These are phyloP conservation scores for Nixonia krombeini DNA, from an alignment of 1,140 invertebrate genomes.

Conservation along the genomic window DNA sequence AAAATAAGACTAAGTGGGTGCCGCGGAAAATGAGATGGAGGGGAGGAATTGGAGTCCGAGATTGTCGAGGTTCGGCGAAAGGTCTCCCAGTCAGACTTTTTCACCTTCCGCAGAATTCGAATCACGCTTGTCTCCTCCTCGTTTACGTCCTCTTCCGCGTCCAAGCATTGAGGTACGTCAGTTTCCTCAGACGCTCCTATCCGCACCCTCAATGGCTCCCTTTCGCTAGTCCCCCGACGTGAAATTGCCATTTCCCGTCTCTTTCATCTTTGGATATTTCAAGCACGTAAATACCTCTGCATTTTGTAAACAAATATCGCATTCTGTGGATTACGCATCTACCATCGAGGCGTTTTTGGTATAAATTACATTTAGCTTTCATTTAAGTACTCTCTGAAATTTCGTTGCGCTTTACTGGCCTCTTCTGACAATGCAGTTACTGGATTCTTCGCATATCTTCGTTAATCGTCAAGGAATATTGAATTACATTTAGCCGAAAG, in stretches of 20 bases:
- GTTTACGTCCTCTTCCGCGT: constrained; percentile 35
- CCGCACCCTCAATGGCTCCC: constrained; percentile 8
- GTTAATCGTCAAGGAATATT: no score
- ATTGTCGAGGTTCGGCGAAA: constrained; percentile 8
- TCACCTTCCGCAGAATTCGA: constrained; percentile 48
- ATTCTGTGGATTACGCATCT: constrained; percentile 34
- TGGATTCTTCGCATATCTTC: no score
- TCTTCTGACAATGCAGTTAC: background rate
- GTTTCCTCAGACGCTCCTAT: constrained; percentile 35
- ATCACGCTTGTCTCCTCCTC: constrained; percentile 56
- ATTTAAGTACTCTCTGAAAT: constrained; percentile 8
- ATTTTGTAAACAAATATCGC: constrained; percentile 26
- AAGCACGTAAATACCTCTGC: constrained; percentile 23
- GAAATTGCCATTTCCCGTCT: constrained; percentile 56
- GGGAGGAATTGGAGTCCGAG: background rate
- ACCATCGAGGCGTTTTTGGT: constrained; percentile 16
- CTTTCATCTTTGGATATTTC: constrained; percentile 32
- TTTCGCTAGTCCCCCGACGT: constrained; percentile 28
- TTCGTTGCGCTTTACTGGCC: background rate
- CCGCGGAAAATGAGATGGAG: constrained; percentile 7
- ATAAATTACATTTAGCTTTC: constrained; percentile 16
- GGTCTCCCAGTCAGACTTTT: constrained; percentile 32
- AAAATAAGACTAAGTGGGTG: constrained; percentile 25
- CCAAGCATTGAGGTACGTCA: constrained; percentile 48
- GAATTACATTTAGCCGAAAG: no score